Base-by-base conservation (phyloP, 2,113 vertebrate genomes). In the Blennius ocellaris region DNA sequence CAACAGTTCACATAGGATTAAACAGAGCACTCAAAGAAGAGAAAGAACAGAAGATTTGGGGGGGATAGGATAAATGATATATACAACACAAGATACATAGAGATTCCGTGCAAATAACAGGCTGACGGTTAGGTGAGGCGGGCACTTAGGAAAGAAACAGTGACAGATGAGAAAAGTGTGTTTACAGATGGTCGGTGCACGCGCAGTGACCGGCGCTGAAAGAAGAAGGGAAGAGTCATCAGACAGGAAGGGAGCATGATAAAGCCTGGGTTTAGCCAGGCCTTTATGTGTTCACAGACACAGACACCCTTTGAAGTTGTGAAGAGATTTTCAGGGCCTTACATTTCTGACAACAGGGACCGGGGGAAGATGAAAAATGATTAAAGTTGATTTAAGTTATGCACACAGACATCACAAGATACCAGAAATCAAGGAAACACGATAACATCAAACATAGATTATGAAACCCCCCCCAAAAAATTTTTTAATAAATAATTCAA, bases 261-360 rank as follows among this genome's bases (percentile, higher is more conserved):
- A 86, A 89, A 89, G 80, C 84, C 78, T 6, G 56, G 76, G 74
- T 84, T 91, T 85, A 88, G 76, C 87, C 79, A 50, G 64, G 84
- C 69, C 80, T 90, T 88, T 80, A 72, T 69, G 73, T 49, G 77
- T 87, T 89, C 84, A 89, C 78, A 88, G 82, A 78, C 64, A 73
- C 66, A 89, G 82, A 84, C 82, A 80, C 44, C 49, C 82, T 92
- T 89, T 92, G 85, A 92, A 90, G 87, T 75, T 74, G 37, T 53
- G 59, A 65, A 40, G 60, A 84, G 83, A 87, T 91, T 89, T 87
- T 40, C 2, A 4, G 21, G 50, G 69, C 78, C 72, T 88, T 87
- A 81, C 73, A 83, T 69, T 58, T 76, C 67, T 81, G 76, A 83
- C 79, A 82, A 87, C 78, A 80, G 65, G 52, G 61, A 82, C 77